phyloP scores from a whole-genome alignment of 1,140 invertebrate genomes.

The Meteorus sp. region DNA sequence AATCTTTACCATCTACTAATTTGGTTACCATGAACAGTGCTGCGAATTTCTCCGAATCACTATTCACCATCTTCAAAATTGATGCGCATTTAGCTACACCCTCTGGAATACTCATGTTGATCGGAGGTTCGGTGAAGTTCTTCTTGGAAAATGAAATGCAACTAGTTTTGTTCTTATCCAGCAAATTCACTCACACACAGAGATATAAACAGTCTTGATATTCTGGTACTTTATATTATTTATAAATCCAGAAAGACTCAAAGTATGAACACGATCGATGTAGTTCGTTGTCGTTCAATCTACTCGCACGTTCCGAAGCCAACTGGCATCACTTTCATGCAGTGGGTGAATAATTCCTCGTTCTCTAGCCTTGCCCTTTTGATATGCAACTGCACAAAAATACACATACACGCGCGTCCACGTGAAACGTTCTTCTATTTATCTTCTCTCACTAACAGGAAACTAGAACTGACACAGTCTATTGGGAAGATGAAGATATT shows the following conservation, averaged over 20 bases:
- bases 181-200: conserved; percentile 10
- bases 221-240: not conserved
- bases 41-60: conserved; percentile 89
- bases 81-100: conserved; percentile 79
- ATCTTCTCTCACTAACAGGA: not conserved
- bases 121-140: not conserved
- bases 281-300: too few relatives aligned
- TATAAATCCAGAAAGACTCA: not conserved
- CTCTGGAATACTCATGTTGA: conserved; percentile 64
- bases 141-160: conserved; percentile 36
- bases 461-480: not conserved
- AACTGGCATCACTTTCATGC: conserved; percentile 51
- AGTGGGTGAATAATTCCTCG: conserved; percentile 22
- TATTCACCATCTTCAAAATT: conserved; percentile 74
- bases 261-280: too few relatives aligned
- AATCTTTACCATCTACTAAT: conserved; percentile 78
- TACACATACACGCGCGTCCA: conserved; percentile 28
- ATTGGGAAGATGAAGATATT: too few relatives aligned
- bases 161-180: too few relatives aligned
- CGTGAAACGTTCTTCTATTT: not conserved
- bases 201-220: not conserved
- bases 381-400: conserved; percentile 43
- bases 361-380: conserved; percentile 58
- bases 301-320: not conserved
- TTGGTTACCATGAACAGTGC: conserved; percentile 89